Base-by-base conservation (phyloP, 2,113 vertebrate species). In the Echinops telfairi region DNA sequence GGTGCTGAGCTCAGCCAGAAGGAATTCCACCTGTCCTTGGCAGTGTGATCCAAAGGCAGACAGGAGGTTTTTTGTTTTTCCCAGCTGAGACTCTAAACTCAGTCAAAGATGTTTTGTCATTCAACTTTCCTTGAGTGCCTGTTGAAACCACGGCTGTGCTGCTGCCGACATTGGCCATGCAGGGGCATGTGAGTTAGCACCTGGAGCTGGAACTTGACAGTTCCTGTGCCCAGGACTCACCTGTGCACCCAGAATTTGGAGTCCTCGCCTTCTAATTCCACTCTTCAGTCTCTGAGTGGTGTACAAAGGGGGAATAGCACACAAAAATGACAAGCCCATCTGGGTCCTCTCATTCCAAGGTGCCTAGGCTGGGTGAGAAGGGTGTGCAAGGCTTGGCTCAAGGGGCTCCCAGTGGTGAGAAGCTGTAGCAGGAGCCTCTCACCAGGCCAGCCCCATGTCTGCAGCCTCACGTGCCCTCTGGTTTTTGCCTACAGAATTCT, bases 401-500 rank as follows among this genome's bases (percentile, higher is more conserved):
- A 12, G 1, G 20, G 77, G 78, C 82, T 73, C 43, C n/a, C 31
- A 1, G 6, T 15, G 25, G 43, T 25, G 29, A 87, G 53, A 15
- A 12, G 23, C 31, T 53, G 29, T 62, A 8, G 17, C 36, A 70
- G 91, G 15, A 0, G 7, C 40, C 73, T 25, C 0, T 29, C 11
- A 3, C 71, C 38, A 64, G 43, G 78, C 70, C 70, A 20, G 33
- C 60, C n/a, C 71, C 73, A 27, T 15, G 38, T 60, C 64, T 81
- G 71, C 71, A 68, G n/a, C 25, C 43, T 96, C 15, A 90, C 2
- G 29, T 9, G 58, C 92, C 66, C 38, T 64, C 6, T 94, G 77
- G 94, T 91, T 38, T 97, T 96, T 97, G 89, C 95, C 82, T 79
- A 86, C 97, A 99, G 99, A 99, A 98, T 98, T 99, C 99, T 94